These are phyloP conservation scores for Trypoxylus dichotomus DNA, from an alignment of 1,140 invertebrate genomes.

Conservation along the genomic window DNA sequence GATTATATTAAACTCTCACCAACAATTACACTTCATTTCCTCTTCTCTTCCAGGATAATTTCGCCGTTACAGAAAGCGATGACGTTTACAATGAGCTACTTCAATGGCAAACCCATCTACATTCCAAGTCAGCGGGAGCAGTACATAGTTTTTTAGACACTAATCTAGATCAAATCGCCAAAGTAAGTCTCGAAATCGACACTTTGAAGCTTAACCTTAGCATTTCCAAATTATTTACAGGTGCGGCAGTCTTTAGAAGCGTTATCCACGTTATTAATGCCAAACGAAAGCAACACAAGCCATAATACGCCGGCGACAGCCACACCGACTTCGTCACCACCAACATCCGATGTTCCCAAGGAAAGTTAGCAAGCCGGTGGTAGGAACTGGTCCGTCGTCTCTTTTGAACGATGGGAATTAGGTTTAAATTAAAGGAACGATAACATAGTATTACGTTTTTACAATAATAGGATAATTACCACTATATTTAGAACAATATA, in stretches of 20 bases:
- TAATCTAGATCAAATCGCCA: slow-evolving; percentile 64
- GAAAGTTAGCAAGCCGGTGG: slow-evolving; percentile 25
- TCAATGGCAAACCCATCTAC: slow-evolving; percentile 61
- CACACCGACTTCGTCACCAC: background rate
- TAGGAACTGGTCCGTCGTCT: background rate
- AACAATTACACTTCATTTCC: too few relatives aligned
- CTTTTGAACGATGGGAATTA: background rate
- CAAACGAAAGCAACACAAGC: slow-evolving; percentile 37
- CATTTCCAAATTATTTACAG: slow-evolving; percentile 52
- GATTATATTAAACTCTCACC: too few relatives aligned
- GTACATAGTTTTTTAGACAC: slow-evolving; percentile 64
- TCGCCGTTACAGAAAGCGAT: slow-evolving; percentile 50
- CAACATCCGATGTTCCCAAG: background rate
- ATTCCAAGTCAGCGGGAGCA: slow-evolving; percentile 62
- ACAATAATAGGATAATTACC: background rate
- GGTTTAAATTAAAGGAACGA: background rate
- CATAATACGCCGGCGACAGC: background rate
- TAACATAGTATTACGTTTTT: background rate
- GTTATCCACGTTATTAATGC: slow-evolving; percentile 59
- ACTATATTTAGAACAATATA: background rate
- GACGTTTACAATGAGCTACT: slow-evolving; percentile 63
- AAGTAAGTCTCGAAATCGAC: slow-evolving; percentile 61
- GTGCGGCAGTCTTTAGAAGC: slow-evolving; percentile 65
- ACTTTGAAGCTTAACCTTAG: slow-evolving; percentile 29
- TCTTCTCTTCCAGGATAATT: slow-evolving; percentile 25